Evolutionary conservation across 2,113 vertebrate genomes (phyloP), one percentile per base, ranked within the genome.

Genomic region (Poicephalus gulielmi): DNA sequence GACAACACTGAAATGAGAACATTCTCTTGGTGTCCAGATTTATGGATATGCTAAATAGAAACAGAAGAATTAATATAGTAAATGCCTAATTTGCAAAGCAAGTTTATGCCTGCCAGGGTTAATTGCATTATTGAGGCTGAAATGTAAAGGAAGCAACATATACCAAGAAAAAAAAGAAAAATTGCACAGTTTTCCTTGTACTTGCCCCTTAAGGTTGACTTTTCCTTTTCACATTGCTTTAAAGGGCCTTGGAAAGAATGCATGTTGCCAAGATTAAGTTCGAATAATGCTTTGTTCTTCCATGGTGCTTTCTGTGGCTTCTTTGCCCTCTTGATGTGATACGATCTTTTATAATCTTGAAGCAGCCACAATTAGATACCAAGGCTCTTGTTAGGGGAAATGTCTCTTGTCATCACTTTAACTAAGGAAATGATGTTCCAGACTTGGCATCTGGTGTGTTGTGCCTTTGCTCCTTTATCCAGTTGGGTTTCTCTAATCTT

Each of bases 81-180:
- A 86, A 79, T 57, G 19, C 52, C 60, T 83, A 70, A n/a, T 79
- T 83, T 59, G 55, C 43, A 77, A 83, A 94, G 70, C 12, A 83
- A 83, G 39, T 73, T 88, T 63, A 70, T 83, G 16, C 80, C 64
- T 92, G 41, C 27, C 11, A 6, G 4, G 16, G 22, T 90, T 35
- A 90, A 92, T 83, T 82, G 46, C 63, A 79, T 96, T 82, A 71
- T 86, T 90, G 81, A 94, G 39, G 77, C 66, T 94, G 76, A 91
- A 90, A 49, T 59, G 10, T 50, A 93, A 83, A 31, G 71, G 64
- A 43, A 87, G 69, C 16, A 71, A 43, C 20, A 33, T 25, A 60
- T 20, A 80, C 33, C 9, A 55, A 50, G 43, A 49, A 60, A 80
- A 39, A 90, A 82, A 60, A 41, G 10, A 83, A 83, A 37, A 76